Evolutionary conservation across 2,797 vertebrate genomes (phyloP), one percentile per base, ranked within the genome.

Genomic region (Notolabrus celidotus): DNA sequence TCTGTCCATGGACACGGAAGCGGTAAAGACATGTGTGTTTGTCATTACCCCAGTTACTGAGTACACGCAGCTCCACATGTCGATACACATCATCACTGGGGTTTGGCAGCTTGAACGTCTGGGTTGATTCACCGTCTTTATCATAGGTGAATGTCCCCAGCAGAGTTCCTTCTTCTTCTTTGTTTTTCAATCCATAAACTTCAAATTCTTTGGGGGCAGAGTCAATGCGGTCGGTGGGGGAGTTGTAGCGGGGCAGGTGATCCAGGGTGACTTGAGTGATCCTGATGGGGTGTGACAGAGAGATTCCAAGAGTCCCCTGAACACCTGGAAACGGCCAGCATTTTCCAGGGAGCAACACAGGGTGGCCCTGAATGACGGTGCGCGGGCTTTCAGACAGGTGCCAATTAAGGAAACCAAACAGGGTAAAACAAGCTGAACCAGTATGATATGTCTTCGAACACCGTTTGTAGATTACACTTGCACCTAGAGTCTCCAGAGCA

Each of bases 311-410:
- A 19, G 95, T 96, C 62, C 97, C 98, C 67, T 96, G 94, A 11
- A 95, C 95, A 0, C 98, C 97, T 19, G 93, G 94, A 51, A 99
- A 99, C 0, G 97, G 96, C 98, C 98, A 99, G 70, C 98, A 99
- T 72, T 97, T 99, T 43, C 98, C 98, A 0, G 98, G 97, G 67
- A 97, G 92, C 83, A 97, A 93, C 0, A 97, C 95, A 1, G 97
- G 94, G 94, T 94, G 84, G 23, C 91, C 92, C 92, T 93, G n/a
- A n/a, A n/a, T n/a, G n/a, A n/a, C n/a, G n/a, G n/a, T n/a, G n/a
- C n/a, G n/a, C n/a, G n/a, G n/a, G 19, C 96, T 97, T 85, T 97
- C 96, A 0, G 95, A 95, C 0, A 95, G 93, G 77, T 97, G 98
- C 97, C 97, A n/a, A n/a, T n/a, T n/a, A n/a, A n/a, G n/a, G n/a